These are phyloP conservation scores for Struthidea cinerea DNA, from an alignment of 2,113 vertebrate genomes.

Conservation along the genomic window DNA sequence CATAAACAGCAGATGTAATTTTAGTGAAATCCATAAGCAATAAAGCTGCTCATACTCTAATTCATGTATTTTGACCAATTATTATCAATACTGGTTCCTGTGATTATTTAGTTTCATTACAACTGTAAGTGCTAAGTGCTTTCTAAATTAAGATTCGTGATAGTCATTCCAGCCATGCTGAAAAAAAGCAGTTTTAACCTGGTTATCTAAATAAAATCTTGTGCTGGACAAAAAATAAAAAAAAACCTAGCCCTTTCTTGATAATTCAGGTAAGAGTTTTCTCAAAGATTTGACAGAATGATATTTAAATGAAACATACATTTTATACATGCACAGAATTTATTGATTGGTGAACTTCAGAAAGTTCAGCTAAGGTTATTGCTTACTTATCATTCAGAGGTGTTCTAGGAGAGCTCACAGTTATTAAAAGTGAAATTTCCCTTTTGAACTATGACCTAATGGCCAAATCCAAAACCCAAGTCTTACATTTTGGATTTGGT, in stretches of 20 bases:
- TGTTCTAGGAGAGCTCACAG: background rate
- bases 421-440: background rate
- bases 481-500: background rate
- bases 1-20: background rate
- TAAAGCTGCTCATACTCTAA: slow-evolving; percentile 13
- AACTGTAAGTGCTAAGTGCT: slow-evolving; percentile 2
- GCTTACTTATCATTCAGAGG: background rate
- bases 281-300: background rate
- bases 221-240: background rate
- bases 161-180: background rate
- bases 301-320: background rate
- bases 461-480: background rate
- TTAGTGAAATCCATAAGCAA: slow-evolving; percentile 21
- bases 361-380: background rate
- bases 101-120: slow-evolving; percentile 20
- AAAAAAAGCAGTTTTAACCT: background rate
- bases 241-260: background rate
- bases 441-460: background rate
- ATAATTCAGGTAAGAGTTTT: background rate
- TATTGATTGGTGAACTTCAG: background rate
- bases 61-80: slow-evolving; percentile 28
- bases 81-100: slow-evolving; percentile 24
- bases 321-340: background rate
- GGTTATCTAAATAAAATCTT: background rate
- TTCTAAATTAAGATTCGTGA: slow-evolving; percentile 37